These are phyloP conservation scores for Junonia oenone DNA, from an alignment of 2,888 invertebrate species.

Conservation along the genomic window DNA sequence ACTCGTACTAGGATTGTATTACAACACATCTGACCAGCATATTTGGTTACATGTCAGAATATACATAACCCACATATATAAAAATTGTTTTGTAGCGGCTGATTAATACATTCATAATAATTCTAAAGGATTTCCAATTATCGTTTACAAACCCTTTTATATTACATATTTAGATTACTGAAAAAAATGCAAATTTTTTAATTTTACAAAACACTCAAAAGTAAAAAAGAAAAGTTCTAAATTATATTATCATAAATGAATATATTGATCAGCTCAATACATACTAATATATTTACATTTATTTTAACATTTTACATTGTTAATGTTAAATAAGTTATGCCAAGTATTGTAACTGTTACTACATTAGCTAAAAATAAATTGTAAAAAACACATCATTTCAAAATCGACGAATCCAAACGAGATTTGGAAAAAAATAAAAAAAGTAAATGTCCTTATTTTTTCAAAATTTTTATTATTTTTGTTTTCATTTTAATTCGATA, in stretches of 20 bases:
- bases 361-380: not conserved
- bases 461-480: too few relatives aligned
- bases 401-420: conserved; percentile 1
- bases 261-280: not conserved
- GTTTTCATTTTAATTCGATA: too few relatives aligned
- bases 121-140: not conserved
- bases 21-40: too few relatives aligned
- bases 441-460: too few relatives aligned
- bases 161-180: not conserved
- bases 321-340: not conserved
- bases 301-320: not conserved
- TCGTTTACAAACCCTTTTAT: not conserved
- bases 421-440: not conserved
- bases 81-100: not conserved
- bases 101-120: not conserved
- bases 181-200: not conserved
- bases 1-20: too few relatives aligned
- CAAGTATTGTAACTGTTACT: not conserved
- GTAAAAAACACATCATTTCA: not conserved
- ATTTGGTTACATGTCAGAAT: too few relatives aligned
- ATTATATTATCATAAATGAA: not conserved
- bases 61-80: too few relatives aligned
- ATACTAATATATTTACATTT: not conserved
- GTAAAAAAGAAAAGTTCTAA: too few relatives aligned
- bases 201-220: not conserved